Evolutionary conservation across 2,888 invertebrate genomes (phyloP), one percentile per base, ranked within the genome.

Genomic region (Liodrosophila aerea): DNA sequence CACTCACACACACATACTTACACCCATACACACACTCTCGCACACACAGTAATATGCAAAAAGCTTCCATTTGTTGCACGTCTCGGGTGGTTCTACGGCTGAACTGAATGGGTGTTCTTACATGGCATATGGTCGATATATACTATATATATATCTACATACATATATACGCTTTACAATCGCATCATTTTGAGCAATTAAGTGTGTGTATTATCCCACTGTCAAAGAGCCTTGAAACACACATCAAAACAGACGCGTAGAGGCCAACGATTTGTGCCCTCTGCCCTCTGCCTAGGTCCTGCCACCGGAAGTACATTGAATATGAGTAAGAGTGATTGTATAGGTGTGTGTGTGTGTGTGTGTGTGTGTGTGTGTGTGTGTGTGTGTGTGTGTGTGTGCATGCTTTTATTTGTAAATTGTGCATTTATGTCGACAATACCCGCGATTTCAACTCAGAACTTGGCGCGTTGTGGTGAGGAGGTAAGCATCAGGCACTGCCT

Each of bases 151-250:
- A 34, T 8, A 29, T 27, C 1, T 3, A 15, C 16, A n/a, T 16
- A 62, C 72, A 73, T 66, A 77, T 81, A 82, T 67, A 70, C 68
- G 60, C 56, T 63, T 64, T 56, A 72, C 81, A 78, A 78, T 83
- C 83, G 85, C 81, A 84, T 83, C 72, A 77, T 83, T 85, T 85
- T 77, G 78, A 82, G 87, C 87, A 86, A 87, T 87, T 87, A 85
- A 74, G 84, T 78, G 78, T 86, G 86, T 85, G 87, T 81, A 86
- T 86, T 86, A 87, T 85, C 72, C 85, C 66, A 65, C 81, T 83
- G 84, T 73, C 85, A 85, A 81, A 74, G 84, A 71, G 81, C 84
- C 85, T 76, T 80, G 85, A 85, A 83, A 83, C 22, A 63, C 63
- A 66, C 40, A 76, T 81, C 77, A 83, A 69, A 72, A 59, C 75